Conservation (phyloP, 2,888 invertebrate species). For the Geotrupes spiniger region DNA sequence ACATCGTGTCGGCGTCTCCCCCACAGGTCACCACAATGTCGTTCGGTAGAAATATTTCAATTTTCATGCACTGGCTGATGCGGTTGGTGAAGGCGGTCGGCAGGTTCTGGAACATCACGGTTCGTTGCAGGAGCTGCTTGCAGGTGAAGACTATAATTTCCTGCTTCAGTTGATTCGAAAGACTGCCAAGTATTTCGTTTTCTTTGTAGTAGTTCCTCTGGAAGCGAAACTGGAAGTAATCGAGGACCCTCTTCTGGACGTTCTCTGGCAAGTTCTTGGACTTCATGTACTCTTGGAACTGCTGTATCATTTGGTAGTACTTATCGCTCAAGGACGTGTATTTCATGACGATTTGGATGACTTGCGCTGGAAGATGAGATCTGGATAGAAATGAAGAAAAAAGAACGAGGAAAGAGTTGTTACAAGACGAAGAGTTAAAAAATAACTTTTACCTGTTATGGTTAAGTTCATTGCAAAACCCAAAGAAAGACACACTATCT, state of each 20-base stretch:
- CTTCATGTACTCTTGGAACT: slow-evolving; percentile 48
- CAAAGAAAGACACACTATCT: not conserved
- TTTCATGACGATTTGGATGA: slow-evolving; percentile 34
- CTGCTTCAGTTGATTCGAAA: slow-evolving; percentile 47
- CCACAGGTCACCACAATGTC: slow-evolving; percentile 47
- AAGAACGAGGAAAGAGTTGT: no score
- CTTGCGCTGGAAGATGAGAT: slow-evolving; percentile 20
- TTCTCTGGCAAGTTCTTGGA: slow-evolving; percentile 47
- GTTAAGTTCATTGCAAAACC: slow-evolving; percentile 1
- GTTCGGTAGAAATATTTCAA: slow-evolving; percentile 43
- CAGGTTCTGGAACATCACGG: slow-evolving; percentile 45
- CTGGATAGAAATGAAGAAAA: not conserved
- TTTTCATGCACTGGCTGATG: slow-evolving; percentile 38
- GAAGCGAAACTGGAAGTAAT: slow-evolving; percentile 47
- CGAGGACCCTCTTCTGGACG: slow-evolving; percentile 43
- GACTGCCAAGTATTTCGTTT: slow-evolving; percentile 43
- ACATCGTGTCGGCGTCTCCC: slow-evolving; percentile 43
- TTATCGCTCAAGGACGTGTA: slow-evolving; percentile 34
- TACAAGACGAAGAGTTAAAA: no score
- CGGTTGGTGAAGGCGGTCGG: slow-evolving; percentile 38
- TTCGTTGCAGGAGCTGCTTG: slow-evolving; percentile 39
- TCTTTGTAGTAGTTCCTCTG: slow-evolving; percentile 48
- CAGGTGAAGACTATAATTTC: slow-evolving; percentile 46
- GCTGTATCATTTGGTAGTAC: slow-evolving; percentile 39
- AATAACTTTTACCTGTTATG: not conserved